Evolutionary conservation across 2,888 invertebrate species (phyloP), one percentile per base, ranked within the genome.

Genomic region (Cephalotes varians): DNA sequence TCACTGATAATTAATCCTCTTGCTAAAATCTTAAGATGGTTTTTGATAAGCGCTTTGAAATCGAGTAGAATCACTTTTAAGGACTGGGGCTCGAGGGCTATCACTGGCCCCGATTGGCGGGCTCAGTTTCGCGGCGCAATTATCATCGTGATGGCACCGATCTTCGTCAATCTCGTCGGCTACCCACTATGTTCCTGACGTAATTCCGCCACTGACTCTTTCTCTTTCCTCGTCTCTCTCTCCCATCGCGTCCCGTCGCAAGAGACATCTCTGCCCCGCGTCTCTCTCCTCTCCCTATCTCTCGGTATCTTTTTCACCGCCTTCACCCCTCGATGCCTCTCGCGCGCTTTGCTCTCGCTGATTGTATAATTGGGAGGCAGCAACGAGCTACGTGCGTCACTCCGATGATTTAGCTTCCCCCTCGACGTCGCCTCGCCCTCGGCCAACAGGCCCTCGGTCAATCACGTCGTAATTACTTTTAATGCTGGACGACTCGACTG

Each of bases 401-500:
- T 93, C 93, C 93, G 91, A 94, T 94, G 94, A 94, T 94, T 94
- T 94, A 93, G 91, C 91, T 90, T 88, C 90, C 90, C 92, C 88
- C 91, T 88, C 87, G 89, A 80, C 91, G 86, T 87, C 91, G 87
- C 91, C 88, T 90, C 90, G 87, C 89, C 90, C 91, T 91, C 90
- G 88, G 88, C 92, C 91, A 90, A 89, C 92, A 90, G 91, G 92
- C 92, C 92, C 93, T 92, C 93, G 94, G 94, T 94, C 94, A 94
- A 94, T 94, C 94, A 94, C 94, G 94, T 93, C 94, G 94, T 94
- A 94, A 94, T 94, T 94, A 94, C 94, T 94, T 94, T 93, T 94
- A 94, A 94, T 94, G 94, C 93, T 93, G 92, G 92, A 93, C 94
- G 93, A 93, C 93, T 93, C 92, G 92, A 92, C 94, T 94, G 94